These are phyloP conservation scores for Eremophila alpestris DNA, from an alignment of 2,797 vertebrate species.

Conservation along the genomic window DNA sequence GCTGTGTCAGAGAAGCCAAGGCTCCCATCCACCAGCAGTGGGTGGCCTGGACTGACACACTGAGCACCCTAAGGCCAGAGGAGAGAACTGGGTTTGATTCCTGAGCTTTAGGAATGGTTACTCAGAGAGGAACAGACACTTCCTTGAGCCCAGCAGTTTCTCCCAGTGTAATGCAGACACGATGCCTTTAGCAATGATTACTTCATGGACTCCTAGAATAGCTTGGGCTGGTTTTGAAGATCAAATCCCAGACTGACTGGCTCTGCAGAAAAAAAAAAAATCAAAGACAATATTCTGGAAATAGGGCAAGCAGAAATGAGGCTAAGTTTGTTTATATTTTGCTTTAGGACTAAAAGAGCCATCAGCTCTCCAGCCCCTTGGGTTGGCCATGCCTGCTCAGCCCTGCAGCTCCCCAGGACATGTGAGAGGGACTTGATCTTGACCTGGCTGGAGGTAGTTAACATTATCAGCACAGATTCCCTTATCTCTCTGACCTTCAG, in stretches of 20 bases:
- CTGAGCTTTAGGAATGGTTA: background rate
- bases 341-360: background rate
- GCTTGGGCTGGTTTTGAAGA: background rate
- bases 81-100: background rate
- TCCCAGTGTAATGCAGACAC: fast-evolving
- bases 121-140: background rate
- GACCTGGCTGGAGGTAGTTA: conserved; percentile 33
- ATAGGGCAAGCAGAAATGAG: background rate
- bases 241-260: background rate
- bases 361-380: background rate
- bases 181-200: background rate
- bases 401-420: background rate
- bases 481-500: conserved; percentile 38
- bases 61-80: background rate
- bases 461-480: background rate
- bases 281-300: background rate
- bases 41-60: background rate
- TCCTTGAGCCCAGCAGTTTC: background rate
- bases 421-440: background rate
- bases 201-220: background rate
- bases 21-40: background rate
- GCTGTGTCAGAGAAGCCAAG: background rate
- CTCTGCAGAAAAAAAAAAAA: background rate
- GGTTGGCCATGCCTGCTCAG: background rate
- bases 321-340: background rate